Evolutionary conservation across 2,888 invertebrate genomes (phyloP).

Genomic region (Philereme vetulata): DNA sequence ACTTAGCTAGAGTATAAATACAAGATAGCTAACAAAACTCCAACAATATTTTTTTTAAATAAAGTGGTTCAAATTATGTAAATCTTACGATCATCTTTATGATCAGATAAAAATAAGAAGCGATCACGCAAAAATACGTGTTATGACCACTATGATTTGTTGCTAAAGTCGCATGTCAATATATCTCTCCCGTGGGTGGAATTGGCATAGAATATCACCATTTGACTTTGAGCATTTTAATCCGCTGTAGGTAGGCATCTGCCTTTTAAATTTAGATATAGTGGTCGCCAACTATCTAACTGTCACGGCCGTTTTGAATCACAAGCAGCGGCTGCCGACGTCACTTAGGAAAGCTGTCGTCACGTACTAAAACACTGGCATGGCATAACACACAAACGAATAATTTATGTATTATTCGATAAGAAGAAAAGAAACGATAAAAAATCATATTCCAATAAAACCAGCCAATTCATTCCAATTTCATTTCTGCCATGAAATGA

Average conservation of each 20-base stretch:
- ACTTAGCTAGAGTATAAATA: no score
- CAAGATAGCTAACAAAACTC: background rate
- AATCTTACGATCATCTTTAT: background rate
- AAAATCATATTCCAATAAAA: slow-evolving; percentile 41
- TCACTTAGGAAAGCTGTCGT: slow-evolving; percentile 34
- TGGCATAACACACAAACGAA: slow-evolving; percentile 3
- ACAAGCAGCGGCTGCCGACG: slow-evolving; percentile 36
- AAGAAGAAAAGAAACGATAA: slow-evolving; percentile 16
- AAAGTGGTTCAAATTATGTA: no score
- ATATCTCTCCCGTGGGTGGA: slow-evolving; percentile 32
- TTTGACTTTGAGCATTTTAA: slow-evolving; percentile 42
- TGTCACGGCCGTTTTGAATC: slow-evolving; percentile 43
- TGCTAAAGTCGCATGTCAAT: slow-evolving; percentile 9
- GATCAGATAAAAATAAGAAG: background rate
- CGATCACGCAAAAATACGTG: slow-evolving; percentile 1
- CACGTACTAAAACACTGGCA: slow-evolving; percentile 18
- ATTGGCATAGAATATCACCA: slow-evolving; percentile 38
- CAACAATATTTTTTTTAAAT: no score
- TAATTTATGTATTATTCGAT: background rate
- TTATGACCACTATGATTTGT: slow-evolving; percentile 6
- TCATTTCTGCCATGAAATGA: slow-evolving; percentile 33
- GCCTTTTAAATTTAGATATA: slow-evolving; percentile 41
- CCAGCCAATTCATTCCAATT: slow-evolving; percentile 39
- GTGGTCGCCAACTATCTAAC: slow-evolving; percentile 42
- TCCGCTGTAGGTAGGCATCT: slow-evolving; percentile 40